phyloP scores from a whole-genome alignment of 2,797 vertebrate genomes.

The Falco biarmicus region DNA sequence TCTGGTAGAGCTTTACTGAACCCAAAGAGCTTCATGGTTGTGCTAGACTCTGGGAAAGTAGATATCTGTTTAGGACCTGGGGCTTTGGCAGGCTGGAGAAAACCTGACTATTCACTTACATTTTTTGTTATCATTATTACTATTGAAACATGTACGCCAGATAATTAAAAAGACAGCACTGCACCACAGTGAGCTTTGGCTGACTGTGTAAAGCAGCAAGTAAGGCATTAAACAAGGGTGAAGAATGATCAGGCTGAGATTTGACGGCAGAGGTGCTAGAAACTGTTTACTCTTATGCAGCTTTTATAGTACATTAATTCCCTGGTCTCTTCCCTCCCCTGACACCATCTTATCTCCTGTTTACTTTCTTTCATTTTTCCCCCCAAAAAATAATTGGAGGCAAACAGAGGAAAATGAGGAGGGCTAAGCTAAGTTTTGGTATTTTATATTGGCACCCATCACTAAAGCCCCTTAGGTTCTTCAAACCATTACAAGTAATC shows the following conservation, averaged over 20 bases:
- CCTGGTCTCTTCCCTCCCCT: fast-evolving
- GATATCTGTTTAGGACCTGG: not conserved
- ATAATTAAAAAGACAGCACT: not conserved
- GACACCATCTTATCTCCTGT: not conserved
- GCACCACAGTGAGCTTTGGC: not conserved
- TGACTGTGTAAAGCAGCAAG: not conserved
- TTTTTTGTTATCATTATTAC: not conserved
- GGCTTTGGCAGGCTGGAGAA: not conserved
- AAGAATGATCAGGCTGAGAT: not conserved
- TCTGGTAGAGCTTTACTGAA: not conserved
- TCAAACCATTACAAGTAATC: slow-evolving; percentile 38
- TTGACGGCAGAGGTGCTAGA: not conserved
- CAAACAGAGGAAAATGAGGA: not conserved
- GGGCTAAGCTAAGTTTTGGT: not conserved
- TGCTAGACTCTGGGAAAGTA: not conserved
- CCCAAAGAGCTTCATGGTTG: not conserved
- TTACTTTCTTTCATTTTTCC: not conserved
- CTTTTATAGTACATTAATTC: not conserved
- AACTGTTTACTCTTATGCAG: not conserved
- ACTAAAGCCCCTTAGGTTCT: slow-evolving; percentile 39
- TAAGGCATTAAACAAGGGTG: not conserved
- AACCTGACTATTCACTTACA: not conserved
- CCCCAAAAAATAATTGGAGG: not conserved
- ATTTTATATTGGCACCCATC: slow-evolving; percentile 26
- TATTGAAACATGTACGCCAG: not conserved